These are phyloP conservation scores for Mactra quadrangularis DNA, from an alignment of 1,140 invertebrate genomes.

Conservation along the genomic window DNA sequence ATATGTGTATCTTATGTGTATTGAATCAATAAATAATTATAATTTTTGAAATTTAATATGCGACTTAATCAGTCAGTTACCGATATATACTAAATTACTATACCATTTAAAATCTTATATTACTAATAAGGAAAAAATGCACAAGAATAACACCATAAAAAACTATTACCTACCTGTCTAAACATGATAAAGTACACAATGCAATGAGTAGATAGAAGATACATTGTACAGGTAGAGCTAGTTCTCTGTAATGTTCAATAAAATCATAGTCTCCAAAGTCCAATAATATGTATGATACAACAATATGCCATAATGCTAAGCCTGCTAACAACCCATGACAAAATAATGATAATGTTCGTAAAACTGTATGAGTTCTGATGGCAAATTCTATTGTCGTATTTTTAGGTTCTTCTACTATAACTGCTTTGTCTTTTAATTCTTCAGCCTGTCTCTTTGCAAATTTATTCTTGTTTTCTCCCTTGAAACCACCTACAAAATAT, in stretches of 20 bases:
- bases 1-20: too few species aligned
- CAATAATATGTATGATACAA: constrained; percentile 72
- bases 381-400: constrained; percentile 79
- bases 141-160: too few species aligned
- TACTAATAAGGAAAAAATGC: too few species aligned
- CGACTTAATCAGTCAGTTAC: too few species aligned
- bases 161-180: constrained; percentile 76
- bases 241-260: constrained; percentile 72
- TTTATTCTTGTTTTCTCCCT: constrained; percentile 74
- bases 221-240: constrained; percentile 79
- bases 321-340: constrained; percentile 79
- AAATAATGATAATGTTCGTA: constrained; percentile 76
- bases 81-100: too few species aligned
- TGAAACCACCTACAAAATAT: constrained; percentile 75
- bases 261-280: constrained; percentile 70
- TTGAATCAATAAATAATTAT: too few species aligned
- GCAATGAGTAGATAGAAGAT: constrained; percentile 77
- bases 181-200: constrained; percentile 75
- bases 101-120: too few species aligned
- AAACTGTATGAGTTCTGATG: constrained; percentile 70
- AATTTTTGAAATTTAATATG: too few species aligned
- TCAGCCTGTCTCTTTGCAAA: constrained; percentile 70
- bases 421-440: constrained; percentile 66
- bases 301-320: constrained; percentile 78
- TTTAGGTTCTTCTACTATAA: constrained; percentile 60